These are phyloP conservation scores for Coenonympha glycerion DNA, from an alignment of 2,888 invertebrate species.

Conservation along the genomic window DNA sequence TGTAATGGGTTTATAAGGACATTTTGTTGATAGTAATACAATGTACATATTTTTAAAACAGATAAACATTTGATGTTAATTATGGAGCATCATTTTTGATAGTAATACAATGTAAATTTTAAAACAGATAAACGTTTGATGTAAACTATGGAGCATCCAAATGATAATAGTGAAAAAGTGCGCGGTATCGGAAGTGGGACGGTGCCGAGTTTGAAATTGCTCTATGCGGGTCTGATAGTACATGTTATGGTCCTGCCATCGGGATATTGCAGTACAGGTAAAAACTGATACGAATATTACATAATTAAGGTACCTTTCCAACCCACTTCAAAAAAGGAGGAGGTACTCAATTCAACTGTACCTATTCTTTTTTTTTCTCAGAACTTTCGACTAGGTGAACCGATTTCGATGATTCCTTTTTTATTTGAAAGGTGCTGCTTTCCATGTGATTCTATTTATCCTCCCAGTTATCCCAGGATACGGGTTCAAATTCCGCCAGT, in stretches of 20 bases:
- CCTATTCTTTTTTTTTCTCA: no score
- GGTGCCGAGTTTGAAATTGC: conserved; percentile 33
- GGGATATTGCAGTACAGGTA: conserved; percentile 53
- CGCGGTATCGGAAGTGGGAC: conserved; percentile 33
- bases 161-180: neutral
- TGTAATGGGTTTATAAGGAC: no score
- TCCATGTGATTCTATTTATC: no score
- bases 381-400: no score
- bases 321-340: neutral
- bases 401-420: no score
- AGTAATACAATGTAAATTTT: neutral
- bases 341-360: no score
- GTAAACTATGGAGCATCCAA: conserved; percentile 1
- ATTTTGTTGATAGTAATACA: no score
- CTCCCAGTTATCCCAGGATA: no score
- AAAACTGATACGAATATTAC: no score
- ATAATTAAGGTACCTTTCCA: neutral
- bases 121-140: neutral
- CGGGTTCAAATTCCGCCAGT: no score
- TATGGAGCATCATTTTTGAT: no score
- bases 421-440: no score
- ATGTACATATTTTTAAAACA: neutral
- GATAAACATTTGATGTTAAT: neutral
- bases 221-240: conserved; percentile 60
- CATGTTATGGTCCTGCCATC: conserved; percentile 48